A percentile compares a stretch with the other conserved stretches of the same genome.
Conservation (phyloP, 1,140 invertebrate genomes). For the Drusus annulatus region DNA sequence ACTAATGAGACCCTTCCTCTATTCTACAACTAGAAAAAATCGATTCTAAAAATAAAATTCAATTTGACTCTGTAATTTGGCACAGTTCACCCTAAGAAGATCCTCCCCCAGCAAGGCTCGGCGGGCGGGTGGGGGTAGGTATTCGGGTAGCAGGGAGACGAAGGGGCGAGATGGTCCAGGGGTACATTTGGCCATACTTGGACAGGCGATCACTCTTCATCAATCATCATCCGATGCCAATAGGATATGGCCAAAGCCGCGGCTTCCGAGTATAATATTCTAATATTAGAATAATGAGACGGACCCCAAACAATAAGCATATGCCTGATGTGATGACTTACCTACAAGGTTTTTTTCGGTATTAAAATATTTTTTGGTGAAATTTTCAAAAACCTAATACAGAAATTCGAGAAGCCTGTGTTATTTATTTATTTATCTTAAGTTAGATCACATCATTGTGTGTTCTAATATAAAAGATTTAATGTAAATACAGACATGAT, state of each 20-base stretch:
- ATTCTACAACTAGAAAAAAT: background rate
- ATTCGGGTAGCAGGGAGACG: background rate
- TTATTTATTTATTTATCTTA: too few species aligned
- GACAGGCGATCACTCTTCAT: slow-evolving; percentile 57
- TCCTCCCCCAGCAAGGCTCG: background rate
- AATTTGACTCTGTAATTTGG: slow-evolving; percentile 13
- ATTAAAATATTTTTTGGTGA: too few species aligned
- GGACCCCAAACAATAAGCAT: slow-evolving; percentile 1
- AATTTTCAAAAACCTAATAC: too few species aligned
- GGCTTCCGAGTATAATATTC: slow-evolving; percentile 52
- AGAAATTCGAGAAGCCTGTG: too few species aligned
- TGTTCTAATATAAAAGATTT: too few species aligned
- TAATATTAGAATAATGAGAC: slow-evolving; percentile 53
- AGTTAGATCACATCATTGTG: too few species aligned
- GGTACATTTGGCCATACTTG: slow-evolving; percentile 30
- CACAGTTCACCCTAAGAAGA: slow-evolving; percentile 11
- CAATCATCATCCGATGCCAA: slow-evolving; percentile 58
- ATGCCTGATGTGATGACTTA: background rate
- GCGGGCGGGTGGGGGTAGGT: background rate
- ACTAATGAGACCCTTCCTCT: too few species aligned
- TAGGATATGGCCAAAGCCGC: slow-evolving; percentile 46
- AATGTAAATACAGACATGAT: too few species aligned
- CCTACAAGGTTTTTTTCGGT: too few species aligned
- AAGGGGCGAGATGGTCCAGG: slow-evolving; percentile 25
- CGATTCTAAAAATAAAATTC: slow-evolving; percentile 2